Conservation (phyloP, 2,797 vertebrate species). For the Setipinna tenuifilis region DNA sequence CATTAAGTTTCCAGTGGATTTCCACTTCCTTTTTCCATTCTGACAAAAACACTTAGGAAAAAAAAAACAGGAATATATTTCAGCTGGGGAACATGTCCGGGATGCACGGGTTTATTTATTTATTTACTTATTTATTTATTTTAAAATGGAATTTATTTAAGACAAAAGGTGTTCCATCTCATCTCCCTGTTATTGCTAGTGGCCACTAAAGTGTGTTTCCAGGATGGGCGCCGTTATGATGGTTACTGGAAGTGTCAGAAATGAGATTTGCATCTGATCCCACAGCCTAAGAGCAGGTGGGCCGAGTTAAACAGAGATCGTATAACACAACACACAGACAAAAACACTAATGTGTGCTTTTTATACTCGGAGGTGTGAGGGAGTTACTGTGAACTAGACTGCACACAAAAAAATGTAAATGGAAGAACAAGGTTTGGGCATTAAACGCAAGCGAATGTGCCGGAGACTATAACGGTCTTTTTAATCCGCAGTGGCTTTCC, state of each 20-base stretch:
- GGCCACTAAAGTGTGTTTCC: background rate
- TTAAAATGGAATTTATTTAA: background rate
- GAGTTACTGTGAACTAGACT: background rate
- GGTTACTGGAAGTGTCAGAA: constrained; percentile 62
- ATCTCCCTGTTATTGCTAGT: background rate
- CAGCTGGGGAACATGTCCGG: background rate
- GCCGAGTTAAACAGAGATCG: background rate
- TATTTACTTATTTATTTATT: no score
- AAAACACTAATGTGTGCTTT: background rate
- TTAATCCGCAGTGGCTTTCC: no score
- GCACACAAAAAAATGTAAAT: background rate
- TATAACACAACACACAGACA: background rate
- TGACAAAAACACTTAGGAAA: background rate
- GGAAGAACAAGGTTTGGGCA: background rate
- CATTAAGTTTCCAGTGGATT: background rate
- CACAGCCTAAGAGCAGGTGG: background rate
- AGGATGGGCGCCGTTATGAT: constrained; percentile 58
- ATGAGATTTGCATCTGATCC: constrained; percentile 19
- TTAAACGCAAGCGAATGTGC: background rate
- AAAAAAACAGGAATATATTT: background rate
- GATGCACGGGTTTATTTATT: no score
- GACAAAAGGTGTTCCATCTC: background rate
- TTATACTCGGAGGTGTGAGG: background rate
- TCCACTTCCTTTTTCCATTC: background rate
- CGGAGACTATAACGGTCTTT: no score